A percentile compares a stretch with the other conserved stretches of the same genome.
Conservation (phyloP, 2,113 vertebrate species). For the Rutilus rutilus region DNA sequence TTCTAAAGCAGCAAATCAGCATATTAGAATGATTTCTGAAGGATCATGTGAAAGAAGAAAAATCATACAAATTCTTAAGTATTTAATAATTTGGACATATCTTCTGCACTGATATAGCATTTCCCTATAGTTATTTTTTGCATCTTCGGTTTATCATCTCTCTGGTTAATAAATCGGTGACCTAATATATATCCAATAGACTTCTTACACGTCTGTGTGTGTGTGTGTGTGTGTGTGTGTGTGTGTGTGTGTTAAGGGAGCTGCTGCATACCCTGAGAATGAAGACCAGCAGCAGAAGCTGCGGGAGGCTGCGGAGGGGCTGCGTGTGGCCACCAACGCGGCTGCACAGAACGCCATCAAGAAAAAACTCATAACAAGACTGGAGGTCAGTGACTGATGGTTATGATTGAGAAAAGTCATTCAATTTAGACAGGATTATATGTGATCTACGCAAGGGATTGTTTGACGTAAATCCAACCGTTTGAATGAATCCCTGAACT, state of each 20-base stretch:
- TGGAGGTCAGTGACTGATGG: conserved; percentile 81
- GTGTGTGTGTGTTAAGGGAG: conserved; percentile 78
- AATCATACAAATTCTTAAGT: not conserved
- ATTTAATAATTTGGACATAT: not conserved
- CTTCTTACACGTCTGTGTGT: not conserved
- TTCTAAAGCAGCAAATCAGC: no score
- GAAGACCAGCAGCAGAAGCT: conserved; percentile 96
- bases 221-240: not conserved
- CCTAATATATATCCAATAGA: not conserved
- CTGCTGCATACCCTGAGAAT: conserved; percentile 95
- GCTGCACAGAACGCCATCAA: conserved; percentile 98
- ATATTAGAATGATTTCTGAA: no score
- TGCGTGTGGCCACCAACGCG: conserved; percentile 94
- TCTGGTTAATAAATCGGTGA: not conserved
- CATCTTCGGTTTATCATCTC: not conserved
- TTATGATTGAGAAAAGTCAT: not conserved
- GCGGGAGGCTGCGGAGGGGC: conserved; percentile 92
- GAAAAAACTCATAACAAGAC: conserved; percentile 95
- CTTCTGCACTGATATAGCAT: not conserved
- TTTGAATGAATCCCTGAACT: not conserved
- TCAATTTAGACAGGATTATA: not conserved
- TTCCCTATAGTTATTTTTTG: not conserved
- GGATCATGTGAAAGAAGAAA: not conserved
- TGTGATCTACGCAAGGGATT: not conserved
- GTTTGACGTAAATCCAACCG: not conserved